A percentile compares a stretch with the other conserved stretches of the same genome.
These are phyloP conservation scores for Esox lucius DNA, from an alignment of 2,797 vertebrate species.

Conservation along the genomic window DNA sequence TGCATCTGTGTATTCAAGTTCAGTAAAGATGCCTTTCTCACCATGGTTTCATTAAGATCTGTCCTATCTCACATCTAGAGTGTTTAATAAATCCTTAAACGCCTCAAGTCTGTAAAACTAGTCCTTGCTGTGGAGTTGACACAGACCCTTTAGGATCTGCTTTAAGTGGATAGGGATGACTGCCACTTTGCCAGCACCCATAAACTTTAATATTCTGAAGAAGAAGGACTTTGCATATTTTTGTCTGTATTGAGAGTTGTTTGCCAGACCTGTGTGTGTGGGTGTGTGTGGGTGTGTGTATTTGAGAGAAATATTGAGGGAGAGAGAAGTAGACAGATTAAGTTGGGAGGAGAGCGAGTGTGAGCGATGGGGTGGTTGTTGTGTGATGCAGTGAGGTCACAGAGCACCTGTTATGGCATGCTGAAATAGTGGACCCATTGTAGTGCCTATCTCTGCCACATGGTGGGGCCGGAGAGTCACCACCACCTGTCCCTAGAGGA, in stretches of 20 bases:
- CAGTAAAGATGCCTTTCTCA: conserved; percentile 14
- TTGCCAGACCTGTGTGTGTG: conserved; percentile 15
- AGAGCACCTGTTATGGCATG: conserved; percentile 22
- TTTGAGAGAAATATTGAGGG: not conserved
- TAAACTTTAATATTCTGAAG: conserved; percentile 61
- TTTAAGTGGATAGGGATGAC: conserved; percentile 44
- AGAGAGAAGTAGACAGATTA: not conserved
- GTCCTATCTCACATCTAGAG: conserved; percentile 51
- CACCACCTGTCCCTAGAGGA: conserved; percentile 14
- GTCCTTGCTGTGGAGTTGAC: conserved; percentile 49
- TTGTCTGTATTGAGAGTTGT: conserved; percentile 6
- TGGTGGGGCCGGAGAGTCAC: conserved; percentile 51
- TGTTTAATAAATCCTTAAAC: conserved; percentile 43
- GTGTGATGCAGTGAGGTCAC: conserved; percentile 23
- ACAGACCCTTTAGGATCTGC: conserved; percentile 54
- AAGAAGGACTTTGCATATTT: conserved; percentile 28
- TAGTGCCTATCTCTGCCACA: conserved; percentile 53
- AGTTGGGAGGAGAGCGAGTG: not conserved
- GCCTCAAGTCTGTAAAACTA: conserved; percentile 40
- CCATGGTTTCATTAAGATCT: conserved; percentile 50
- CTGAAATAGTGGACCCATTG: not conserved
- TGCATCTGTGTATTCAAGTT: conserved; percentile 33
- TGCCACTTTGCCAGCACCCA: conserved; percentile 38
- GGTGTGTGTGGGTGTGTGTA: not conserved
- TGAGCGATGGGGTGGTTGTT: conserved; percentile 23